phyloP scores from a whole-genome alignment of 2,113 vertebrate species.

The Vimba vimba region DNA sequence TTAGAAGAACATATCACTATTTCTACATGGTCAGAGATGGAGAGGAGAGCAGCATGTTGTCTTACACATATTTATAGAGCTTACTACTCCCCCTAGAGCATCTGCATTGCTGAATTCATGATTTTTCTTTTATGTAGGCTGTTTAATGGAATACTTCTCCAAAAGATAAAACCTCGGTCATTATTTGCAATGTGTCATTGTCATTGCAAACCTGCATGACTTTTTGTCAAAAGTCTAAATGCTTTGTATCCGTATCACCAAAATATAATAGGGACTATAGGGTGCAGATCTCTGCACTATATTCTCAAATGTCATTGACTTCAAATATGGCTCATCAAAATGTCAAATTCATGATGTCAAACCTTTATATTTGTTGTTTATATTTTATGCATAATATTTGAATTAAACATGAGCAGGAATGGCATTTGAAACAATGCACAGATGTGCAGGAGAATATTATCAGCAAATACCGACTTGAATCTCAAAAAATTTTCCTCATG shows the following conservation, averaged over 20 bases:
- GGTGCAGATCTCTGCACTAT: neutral
- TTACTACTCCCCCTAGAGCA: slow-evolving; percentile 32
- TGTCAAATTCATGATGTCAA: neutral
- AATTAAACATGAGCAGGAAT: neutral
- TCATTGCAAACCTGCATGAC: neutral
- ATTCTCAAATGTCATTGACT: neutral
- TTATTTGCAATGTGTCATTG: neutral
- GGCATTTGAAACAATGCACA: neutral
- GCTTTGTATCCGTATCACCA: neutral
- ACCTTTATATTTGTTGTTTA: neutral
- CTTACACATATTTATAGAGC: neutral
- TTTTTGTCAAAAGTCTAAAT: neutral
- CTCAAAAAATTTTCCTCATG: neutral
- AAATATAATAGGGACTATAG: too few species aligned
- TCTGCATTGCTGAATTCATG: slow-evolving; percentile 1
- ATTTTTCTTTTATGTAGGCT: neutral
- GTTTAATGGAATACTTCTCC: neutral
- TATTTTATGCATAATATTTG: neutral
- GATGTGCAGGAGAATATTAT: neutral
- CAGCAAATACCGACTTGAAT: neutral
- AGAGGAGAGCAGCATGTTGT: neutral
- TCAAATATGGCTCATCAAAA: neutral
- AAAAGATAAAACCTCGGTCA: neutral
- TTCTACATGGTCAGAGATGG: neutral
- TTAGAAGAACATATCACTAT: slow-evolving; percentile 24